Base-by-base conservation (phyloP, 1,140 invertebrate genomes). In the Chironomus striatipennis region DNA sequence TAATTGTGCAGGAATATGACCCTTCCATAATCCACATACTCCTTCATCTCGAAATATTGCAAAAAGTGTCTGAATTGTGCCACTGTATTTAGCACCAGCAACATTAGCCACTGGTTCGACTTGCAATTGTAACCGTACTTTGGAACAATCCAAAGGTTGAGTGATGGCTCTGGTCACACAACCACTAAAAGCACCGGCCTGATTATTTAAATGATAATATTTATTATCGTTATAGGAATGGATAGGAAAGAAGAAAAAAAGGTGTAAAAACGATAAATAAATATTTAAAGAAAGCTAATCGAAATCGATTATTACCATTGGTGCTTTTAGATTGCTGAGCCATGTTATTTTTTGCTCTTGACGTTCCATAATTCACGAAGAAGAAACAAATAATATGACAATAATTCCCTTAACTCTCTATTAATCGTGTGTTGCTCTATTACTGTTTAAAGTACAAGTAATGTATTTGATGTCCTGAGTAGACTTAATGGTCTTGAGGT, bases 101-200 rank as follows among this genome's bases (percentile, higher is more conserved):
- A 70, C 65, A 70, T 18, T 18, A 7, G 65, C n/a, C 74, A 97
- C 90, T 17, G 96, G 95, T 83, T 98, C 96, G 10, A 97, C 88
- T 88, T 98, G 96, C 70, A 98, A 84, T 90, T 98, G 97, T 86
- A 98, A 98, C 77, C 97, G 86, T 79, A 98, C 98, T 86, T 99
- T 99, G 12, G 98, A 79, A n/a, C 98, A 96, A 88, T 98, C 97
- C 5, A 96, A 83, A 0, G 94, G 94, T 81, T 98, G 97, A 78
- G 88, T 90, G 43, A 94, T 77, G 21, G 89, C 88, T 79, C 96
- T 86, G 2, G 95, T 95, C 12, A 94, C 80, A 43, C 89, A 89
- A 15, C 95, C 94, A 79, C 93, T 90, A 17, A 87, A 77, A 73
- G 89, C 93, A 18, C 96, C 95, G 76, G 94, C 93, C 24, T 34